phyloP scores from a whole-genome alignment of 1,140 invertebrate genomes.

The Nasonia vitripennis region DNA sequence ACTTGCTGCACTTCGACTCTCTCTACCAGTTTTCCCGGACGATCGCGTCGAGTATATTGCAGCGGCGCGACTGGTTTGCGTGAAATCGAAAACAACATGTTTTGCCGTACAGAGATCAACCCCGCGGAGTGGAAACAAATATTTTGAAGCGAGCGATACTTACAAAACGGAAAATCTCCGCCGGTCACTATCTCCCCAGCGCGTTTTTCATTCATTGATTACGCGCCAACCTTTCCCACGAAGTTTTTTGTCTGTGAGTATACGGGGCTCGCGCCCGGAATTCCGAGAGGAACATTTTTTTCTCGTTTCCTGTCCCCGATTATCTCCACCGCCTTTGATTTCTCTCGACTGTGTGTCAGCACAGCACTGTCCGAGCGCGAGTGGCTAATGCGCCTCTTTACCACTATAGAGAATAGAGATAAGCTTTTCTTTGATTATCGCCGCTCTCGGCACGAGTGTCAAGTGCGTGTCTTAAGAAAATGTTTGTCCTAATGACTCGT shows the following conservation, averaged over 20 bases:
- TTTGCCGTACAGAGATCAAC: not conserved
- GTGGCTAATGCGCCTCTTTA: not conserved
- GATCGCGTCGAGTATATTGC: not conserved
- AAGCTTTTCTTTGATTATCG: not conserved
- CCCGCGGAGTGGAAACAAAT: not conserved
- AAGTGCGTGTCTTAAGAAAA: no score
- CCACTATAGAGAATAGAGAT: not conserved
- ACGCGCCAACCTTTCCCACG: constrained; percentile 33
- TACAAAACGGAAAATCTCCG: not conserved
- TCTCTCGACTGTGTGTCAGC: not conserved
- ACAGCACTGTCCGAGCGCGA: not conserved
- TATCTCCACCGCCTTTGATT: not conserved
- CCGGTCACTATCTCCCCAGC: not conserved
- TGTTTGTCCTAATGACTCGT: not conserved
- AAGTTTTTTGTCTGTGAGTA: not conserved
- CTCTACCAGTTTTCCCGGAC: not conserved
- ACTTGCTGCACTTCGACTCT: not conserved
- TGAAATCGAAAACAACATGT: constrained; percentile 31
- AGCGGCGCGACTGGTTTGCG: not conserved
- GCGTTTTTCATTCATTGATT: constrained; percentile 27
- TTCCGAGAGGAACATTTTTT: not conserved
- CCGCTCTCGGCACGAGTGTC: not conserved
- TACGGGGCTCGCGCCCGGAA: not conserved
- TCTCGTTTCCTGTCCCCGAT: not conserved
- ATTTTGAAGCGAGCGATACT: constrained; percentile 16